Conservation (phyloP, 2,888 invertebrate genomes). For the Pediacus dermestoides region DNA sequence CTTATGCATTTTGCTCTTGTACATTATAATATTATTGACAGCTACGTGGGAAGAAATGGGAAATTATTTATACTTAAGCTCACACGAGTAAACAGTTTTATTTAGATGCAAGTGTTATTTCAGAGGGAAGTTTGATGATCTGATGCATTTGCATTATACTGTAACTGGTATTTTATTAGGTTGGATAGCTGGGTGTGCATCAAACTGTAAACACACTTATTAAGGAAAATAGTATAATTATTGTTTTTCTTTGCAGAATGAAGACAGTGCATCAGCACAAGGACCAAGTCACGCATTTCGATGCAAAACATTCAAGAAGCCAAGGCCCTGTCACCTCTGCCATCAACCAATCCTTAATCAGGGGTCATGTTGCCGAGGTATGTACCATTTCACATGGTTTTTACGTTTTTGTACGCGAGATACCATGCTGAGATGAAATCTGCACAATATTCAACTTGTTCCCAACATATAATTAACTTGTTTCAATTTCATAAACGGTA, state of each 20-base stretch:
- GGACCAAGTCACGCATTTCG: slow-evolving; percentile 71
- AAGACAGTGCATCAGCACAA: slow-evolving; percentile 57
- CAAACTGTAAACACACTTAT: too few species aligned
- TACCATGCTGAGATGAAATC: slow-evolving; percentile 12
- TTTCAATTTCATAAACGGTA: slow-evolving; percentile 11
- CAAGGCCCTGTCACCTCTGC: slow-evolving; percentile 74
- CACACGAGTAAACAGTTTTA: too few species aligned
- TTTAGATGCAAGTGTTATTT: too few species aligned
- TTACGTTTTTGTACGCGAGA: slow-evolving; percentile 7
- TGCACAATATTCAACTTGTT: slow-evolving; percentile 6
- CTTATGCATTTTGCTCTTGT: too few species aligned
- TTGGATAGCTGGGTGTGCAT: too few species aligned
- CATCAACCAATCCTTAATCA: slow-evolving; percentile 72
- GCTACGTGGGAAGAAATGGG: too few species aligned
- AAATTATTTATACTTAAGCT: too few species aligned
- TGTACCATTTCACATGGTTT: slow-evolving; percentile 35
- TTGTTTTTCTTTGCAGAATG: slow-evolving; percentile 56
- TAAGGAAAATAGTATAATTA: too few species aligned
- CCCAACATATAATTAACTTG: slow-evolving; percentile 11
- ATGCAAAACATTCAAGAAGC: slow-evolving; percentile 70
- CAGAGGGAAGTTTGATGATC: too few species aligned
- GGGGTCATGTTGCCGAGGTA: slow-evolving; percentile 76
- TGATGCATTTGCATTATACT: too few species aligned
- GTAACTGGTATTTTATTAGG: too few species aligned
- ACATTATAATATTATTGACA: too few species aligned